Conservation (phyloP, 2,888 invertebrate genomes). For the Luperina testacea region DNA sequence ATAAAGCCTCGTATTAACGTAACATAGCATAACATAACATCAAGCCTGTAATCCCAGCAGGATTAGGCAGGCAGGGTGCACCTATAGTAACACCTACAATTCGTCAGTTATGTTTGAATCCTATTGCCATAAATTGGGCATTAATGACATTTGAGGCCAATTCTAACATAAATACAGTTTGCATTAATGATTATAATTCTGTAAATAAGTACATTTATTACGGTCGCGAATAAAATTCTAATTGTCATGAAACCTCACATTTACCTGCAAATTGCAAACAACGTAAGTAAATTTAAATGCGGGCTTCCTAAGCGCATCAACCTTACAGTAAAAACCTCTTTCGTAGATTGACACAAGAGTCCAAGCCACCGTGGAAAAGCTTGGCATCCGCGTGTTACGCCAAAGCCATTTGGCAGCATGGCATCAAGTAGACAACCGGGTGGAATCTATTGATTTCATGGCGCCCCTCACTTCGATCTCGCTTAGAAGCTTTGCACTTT, state of each 20-base stretch:
- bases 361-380: slow-evolving; percentile 77
- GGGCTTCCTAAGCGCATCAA: too few relatives aligned
- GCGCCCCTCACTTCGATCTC: slow-evolving; percentile 82
- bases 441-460: slow-evolving; percentile 85
- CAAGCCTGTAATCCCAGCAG: neutral
- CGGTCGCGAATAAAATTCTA: too few relatives aligned
- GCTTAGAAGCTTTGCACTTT: slow-evolving; percentile 89
- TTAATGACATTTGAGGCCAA: neutral
- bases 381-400: slow-evolving; percentile 85
- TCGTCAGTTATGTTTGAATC: neutral
- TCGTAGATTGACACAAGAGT: slow-evolving; percentile 88
- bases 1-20: neutral
- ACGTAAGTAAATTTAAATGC: too few relatives aligned
- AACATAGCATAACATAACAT: neutral
- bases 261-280: too few relatives aligned
- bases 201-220: neutral
- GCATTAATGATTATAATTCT: neutral
- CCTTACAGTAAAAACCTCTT: neutral
- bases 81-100: neutral
- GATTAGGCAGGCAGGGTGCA: neutral
- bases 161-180: neutral
- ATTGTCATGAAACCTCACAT: too few relatives aligned
- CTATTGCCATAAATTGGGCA: neutral
- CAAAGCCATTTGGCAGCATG: slow-evolving; percentile 89
- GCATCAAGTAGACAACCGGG: slow-evolving; percentile 75